Percentiles rank a stretch among this genome's conserved stretches.
These are phyloP conservation scores for Stenichneumon culpator DNA, from an alignment of 2,888 invertebrate genomes.

Conservation along the genomic window DNA sequence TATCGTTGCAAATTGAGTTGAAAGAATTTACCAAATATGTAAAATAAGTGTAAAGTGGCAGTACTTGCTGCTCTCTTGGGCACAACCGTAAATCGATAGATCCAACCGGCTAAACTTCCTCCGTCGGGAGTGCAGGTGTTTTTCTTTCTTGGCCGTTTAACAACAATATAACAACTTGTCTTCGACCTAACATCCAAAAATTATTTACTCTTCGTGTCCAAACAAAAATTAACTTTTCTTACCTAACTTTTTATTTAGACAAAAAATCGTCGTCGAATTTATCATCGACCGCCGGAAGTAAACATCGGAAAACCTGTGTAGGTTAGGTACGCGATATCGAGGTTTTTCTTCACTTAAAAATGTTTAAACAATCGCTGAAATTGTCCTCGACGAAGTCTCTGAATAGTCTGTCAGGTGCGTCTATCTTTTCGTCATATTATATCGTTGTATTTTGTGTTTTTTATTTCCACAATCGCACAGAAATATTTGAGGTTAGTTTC, in stretches of 20 bases:
- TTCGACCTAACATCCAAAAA: neutral
- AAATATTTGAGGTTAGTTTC: neutral
- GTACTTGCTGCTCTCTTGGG: neutral
- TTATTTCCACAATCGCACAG: neutral
- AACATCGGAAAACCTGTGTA: slow-evolving; percentile 1
- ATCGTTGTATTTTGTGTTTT: neutral
- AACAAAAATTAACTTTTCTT: neutral
- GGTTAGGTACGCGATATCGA: slow-evolving; percentile 22
- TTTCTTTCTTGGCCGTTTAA: neutral
- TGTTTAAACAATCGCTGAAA: slow-evolving; percentile 70
- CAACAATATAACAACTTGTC: slow-evolving; percentile 5
- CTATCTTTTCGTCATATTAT: neutral
- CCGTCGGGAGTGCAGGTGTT: neutral
- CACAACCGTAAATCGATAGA: neutral
- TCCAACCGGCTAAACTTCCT: neutral
- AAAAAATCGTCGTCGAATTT: neutral
- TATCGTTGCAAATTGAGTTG: no score
- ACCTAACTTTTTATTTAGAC: neutral
- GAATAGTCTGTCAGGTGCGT: slow-evolving; percentile 64
- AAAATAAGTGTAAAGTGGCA: neutral
- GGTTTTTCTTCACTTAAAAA: slow-evolving; percentile 39
- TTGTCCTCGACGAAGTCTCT: slow-evolving; percentile 53
- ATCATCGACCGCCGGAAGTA: neutral
- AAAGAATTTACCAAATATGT: no score
- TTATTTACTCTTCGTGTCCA: neutral